Evolutionary conservation across 2,888 invertebrate genomes (phyloP), one percentile per base, ranked within the genome.

Genomic region (Tenthredo amoena): DNA sequence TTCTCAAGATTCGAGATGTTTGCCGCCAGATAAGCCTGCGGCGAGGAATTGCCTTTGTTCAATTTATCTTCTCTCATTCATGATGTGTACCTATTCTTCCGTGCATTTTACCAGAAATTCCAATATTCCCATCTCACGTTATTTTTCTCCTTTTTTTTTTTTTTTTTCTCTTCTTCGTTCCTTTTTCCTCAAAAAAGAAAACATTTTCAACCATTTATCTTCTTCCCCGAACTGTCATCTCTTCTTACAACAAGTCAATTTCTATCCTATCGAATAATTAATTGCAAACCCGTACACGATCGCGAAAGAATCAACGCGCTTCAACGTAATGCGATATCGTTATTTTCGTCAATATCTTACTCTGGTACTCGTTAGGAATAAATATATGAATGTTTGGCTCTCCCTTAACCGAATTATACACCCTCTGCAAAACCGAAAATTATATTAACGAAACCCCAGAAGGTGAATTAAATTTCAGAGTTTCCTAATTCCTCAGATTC

Each of bases 1-100:
- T 55, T 55, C n/a, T 77, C 50, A 15, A 47, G 77, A 77, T 77
- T 50, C 50, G 77, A 50, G 55, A 77, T 77, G 55, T 74, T 74
- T 74, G 74, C 40, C 74, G 43, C 4, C 2, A 43, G 50, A 55
- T 50, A 58, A 62, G 37, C 62, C 81, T 62, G 37, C 58, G 62
- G 62, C 40, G 58, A 81, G 37, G 81, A 81, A 81, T 34, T 74
- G 43, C 62, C 62, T 81, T 81, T 81, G 81, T 81, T 81, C 81
- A 40, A 81, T 81, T 81, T 81, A 77, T 81, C 40, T 81, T 58
- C 58, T 62, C 58, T 40, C 58, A 62, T 81, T 81, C 58, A 50
- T 62, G 37, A 81, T 81, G 62, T 81, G 37, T 58, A 58, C 37
- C n/a, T 58, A 34, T 62, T 62, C 40, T 62, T 62, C 81, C 37